Evolutionary conservation across 1,140 invertebrate genomes (phyloP).

Genomic region (Coenobita brevimanus): DNA sequence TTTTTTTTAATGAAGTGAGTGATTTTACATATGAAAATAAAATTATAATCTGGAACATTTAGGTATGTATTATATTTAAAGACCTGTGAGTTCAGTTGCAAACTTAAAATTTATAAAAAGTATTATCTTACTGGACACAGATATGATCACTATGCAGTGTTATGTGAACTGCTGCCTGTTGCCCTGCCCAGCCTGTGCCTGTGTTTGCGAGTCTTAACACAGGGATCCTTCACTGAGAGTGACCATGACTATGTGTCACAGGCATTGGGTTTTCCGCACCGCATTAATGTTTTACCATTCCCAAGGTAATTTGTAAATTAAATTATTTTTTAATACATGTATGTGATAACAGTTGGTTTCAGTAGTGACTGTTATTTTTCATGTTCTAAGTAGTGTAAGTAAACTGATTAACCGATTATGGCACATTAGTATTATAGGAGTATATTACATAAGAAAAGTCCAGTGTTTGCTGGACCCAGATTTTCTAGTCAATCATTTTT

Average conservation of each 20-base stretch:
- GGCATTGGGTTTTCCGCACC: constrained; percentile 71
- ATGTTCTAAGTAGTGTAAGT: neutral
- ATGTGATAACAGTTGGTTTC: too few relatives aligned
- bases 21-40: too few relatives aligned
- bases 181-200: constrained; percentile 78
- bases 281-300: constrained; percentile 70
- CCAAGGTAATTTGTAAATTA: constrained; percentile 58
- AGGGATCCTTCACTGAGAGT: constrained; percentile 67
- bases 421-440: neutral
- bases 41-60: too few relatives aligned
- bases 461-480: neutral
- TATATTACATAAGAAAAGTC: neutral
- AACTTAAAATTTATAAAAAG: too few relatives aligned
- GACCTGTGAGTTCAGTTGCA: too few relatives aligned
- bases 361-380: neutral
- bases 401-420: neutral
- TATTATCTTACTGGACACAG: too few relatives aligned
- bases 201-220: constrained; percentile 69
- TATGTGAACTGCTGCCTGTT: constrained; percentile 81
- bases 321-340: too few relatives aligned
- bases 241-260: constrained; percentile 72
- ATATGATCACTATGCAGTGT: constrained; percentile 81
- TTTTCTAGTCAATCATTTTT: neutral
- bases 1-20: too few relatives aligned
- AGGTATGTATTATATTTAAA: too few relatives aligned